Evolutionary conservation across 2,888 invertebrate species (phyloP).

Genomic region (Aricia artaxerxes): DNA sequence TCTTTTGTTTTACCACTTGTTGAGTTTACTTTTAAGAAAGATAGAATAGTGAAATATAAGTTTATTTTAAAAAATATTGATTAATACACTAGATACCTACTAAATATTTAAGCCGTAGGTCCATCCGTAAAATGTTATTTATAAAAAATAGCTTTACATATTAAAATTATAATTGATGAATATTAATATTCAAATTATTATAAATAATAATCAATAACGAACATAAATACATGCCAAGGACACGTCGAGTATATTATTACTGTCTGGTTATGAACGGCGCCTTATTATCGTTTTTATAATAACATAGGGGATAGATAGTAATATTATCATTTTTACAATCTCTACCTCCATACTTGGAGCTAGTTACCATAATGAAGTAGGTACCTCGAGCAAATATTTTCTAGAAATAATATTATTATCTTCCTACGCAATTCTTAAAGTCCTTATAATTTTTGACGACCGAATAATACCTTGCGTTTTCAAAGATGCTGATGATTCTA

Average conservation of each 20-base stretch:
- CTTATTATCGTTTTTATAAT: slow-evolving; percentile 15
- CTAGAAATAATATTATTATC: not conserved
- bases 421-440: not conserved
- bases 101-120: not conserved
- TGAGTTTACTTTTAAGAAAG: not conserved
- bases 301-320: slow-evolving; percentile 1
- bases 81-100: not conserved
- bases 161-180: not conserved
- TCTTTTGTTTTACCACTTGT: not conserved
- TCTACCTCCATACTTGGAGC: not conserved
- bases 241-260: not conserved
- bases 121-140: not conserved
- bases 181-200: not conserved
- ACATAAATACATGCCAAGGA: not conserved
- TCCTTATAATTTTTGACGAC: not conserved
- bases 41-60: not conserved
- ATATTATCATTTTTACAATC: slow-evolving; percentile 9
- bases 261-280: not conserved
- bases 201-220: slow-evolving; percentile 6
- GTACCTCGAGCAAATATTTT: not conserved
- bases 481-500: not conserved
- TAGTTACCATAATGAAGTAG: not conserved
- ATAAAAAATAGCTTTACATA: not conserved
- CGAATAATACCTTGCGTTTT: not conserved
- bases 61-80: not conserved